Base-by-base conservation (phyloP, 1,140 invertebrate species). In the Pogonomyrmex californicus region DNA sequence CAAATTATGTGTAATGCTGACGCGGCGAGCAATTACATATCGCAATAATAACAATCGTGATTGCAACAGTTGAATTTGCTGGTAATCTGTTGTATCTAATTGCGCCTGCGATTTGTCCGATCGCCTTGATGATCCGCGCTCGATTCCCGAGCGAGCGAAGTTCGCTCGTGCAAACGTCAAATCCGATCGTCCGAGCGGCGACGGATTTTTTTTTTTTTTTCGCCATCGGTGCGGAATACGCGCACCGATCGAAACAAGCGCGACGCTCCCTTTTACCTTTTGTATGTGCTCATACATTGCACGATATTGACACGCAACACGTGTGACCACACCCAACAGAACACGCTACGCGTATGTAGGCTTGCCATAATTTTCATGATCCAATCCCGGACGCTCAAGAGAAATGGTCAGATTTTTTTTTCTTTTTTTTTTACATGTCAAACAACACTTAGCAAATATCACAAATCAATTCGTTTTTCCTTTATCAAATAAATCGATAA, bases 261-360 rank as follows among this genome's bases (percentile, higher is more conserved):
- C 68, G 79, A 83, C 79, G 79, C 68, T 83, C 79, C 68, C 68
- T 58, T 83, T 83, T 83, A 75, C 41, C 68, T 56, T 60, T 60
- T 66, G 30, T 56, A 49, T 79, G 47, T 33, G 30, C 10, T 60
- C 66, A 12, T 60, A 60, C 17, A 30, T 75, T 38, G 54, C 79
- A 36, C 41, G 79, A 75, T 83, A 83, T 83, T 83, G 79, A 83
- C 79, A 83, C 79, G 79, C 79, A 82, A 82, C 66, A 83, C 79
- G 68, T 83, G 66, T 60, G 68, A 62, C 79, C 79, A 83, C 79
- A 83, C 79, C 79, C 79, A 75, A 41, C 41, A 68, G 68, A 73
- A 83, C 54, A 47, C 44, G 51, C 60, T 36, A 56, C n/a, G 17
- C 44, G 14, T 58, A 58, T 10, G 23, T 71, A 58, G 65, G 54